Evolutionary conservation across 2,888 invertebrate species (phyloP), one percentile per base, ranked within the genome.

Genomic region (Drosophila demipolita): DNA sequence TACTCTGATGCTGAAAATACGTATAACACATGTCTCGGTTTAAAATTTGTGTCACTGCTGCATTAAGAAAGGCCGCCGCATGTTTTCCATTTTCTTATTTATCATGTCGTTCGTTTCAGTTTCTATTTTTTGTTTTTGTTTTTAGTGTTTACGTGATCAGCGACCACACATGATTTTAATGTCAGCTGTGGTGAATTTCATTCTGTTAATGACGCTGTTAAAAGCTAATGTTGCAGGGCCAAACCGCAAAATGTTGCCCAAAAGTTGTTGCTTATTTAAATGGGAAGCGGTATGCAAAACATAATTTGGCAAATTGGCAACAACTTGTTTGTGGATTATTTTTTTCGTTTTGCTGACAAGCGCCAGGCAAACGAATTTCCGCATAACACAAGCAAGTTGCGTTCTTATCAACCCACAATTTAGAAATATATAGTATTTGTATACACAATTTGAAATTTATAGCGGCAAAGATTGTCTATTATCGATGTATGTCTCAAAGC

Each of bases 11-110:
- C 59, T 65, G 61, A 63, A 66, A 70, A 76, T 67, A 57, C 40
- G 40, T 61, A 59, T 66, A 79, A 73, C 70, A 69, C 65, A 73
- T 72, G 66, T 73, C 72, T 81, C 66, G 60, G 71, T 36, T 68
- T 65, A 68, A 83, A 85, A 89, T 89, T 89, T 75, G 89, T 85
- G 86, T 87, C 88, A 89, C 79, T 75, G 71, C 83, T 82, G 80
- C 83, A 82, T 73, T 73, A 80, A 72, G 78, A 80, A 78, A 78
- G 78, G 81, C 78, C 80, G 68, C 73, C 65, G 63, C 83, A 65
- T 82, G 65, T 76, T 80, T 78, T 71, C 38, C 26, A 61, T 60
- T 59, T 48, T 45, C 32, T 63, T 62, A 12, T 48, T 40, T 32
- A 17, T 33, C 17, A 45, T 50, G 26, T 42, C 26, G 11, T 54